Evolutionary conservation across 2,888 invertebrate genomes (phyloP).

Genomic region (Sericinus montela): DNA sequence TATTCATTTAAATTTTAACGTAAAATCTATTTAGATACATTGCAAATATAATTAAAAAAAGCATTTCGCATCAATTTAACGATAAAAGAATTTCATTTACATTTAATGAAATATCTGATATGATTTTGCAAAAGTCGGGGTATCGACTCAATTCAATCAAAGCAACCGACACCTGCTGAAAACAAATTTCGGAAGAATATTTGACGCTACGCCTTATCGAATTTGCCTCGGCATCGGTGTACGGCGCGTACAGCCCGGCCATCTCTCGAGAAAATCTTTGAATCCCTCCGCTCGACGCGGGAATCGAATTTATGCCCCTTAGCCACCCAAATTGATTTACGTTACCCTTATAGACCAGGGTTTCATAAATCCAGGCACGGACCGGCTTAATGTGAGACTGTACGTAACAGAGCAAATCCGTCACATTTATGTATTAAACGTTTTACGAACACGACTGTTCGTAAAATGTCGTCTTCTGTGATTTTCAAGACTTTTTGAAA

Average conservation of each 20-base stretch:
- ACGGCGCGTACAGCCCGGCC: slow-evolving; percentile 49
- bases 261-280: slow-evolving; percentile 46
- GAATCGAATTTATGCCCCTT: slow-evolving; percentile 72
- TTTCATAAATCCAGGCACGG: slow-evolving; percentile 16
- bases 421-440: too few species aligned
- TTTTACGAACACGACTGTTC: too few species aligned
- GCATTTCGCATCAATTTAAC: too few species aligned
- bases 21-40: too few species aligned
- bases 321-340: slow-evolving; percentile 71
- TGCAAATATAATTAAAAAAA: too few species aligned
- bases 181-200: slow-evolving; percentile 43
- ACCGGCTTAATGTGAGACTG: slow-evolving; percentile 20
- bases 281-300: slow-evolving; percentile 53
- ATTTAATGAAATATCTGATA: slow-evolving; percentile 1
- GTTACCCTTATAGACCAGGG: slow-evolving; percentile 36
- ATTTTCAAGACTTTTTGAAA: too few species aligned
- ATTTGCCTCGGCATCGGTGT: slow-evolving; percentile 47
- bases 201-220: slow-evolving; percentile 46
- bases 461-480: too few species aligned
- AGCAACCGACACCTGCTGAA: slow-evolving; percentile 16
- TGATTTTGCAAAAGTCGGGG: background rate
- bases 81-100: background rate
- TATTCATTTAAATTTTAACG: too few species aligned
- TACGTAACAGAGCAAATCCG: slow-evolving; percentile 3
- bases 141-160: slow-evolving; percentile 7